These are phyloP conservation scores for Gryllus longicercus DNA, from an alignment of 2,888 invertebrate species.

Conservation along the genomic window DNA sequence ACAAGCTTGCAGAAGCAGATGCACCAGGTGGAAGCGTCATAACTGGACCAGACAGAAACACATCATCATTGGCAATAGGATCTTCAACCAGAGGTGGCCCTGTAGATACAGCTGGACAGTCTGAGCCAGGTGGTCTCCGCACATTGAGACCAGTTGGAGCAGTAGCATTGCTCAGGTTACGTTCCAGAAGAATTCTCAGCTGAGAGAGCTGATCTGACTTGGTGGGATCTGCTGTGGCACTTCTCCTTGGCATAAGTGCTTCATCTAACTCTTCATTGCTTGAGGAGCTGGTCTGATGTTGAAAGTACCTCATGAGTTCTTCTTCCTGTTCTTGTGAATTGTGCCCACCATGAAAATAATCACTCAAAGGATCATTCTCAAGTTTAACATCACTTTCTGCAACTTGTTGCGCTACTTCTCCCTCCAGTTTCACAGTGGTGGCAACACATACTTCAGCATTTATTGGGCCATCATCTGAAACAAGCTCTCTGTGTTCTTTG, in stretches of 20 bases:
- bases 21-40: neutral
- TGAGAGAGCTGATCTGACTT: conserved; percentile 69
- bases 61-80: neutral
- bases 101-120: neutral
- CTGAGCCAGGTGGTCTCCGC: neutral
- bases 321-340: conserved; percentile 79
- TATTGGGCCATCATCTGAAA: neutral
- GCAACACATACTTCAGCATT: neutral
- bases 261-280: conserved; percentile 31
- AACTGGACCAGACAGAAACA: neutral
- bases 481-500: neutral
- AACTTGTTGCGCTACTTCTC: conserved; percentile 22
- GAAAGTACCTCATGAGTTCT: conserved; percentile 79
- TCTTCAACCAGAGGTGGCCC: neutral
- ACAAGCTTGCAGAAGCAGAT: conserved; percentile 31
- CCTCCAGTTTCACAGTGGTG: neutral
- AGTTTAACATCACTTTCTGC: conserved; percentile 43
- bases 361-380: conserved; percentile 76
- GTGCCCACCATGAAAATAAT: conserved; percentile 72
- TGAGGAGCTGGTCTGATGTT: conserved; percentile 47
- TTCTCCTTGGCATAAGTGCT: conserved; percentile 41
- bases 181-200: conserved; percentile 65
- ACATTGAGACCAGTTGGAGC: neutral
- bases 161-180: conserved; percentile 55
- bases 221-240: conserved; percentile 21